These are phyloP conservation scores for Octodonta nipae DNA, from an alignment of 2,888 invertebrate species.

Conservation along the genomic window DNA sequence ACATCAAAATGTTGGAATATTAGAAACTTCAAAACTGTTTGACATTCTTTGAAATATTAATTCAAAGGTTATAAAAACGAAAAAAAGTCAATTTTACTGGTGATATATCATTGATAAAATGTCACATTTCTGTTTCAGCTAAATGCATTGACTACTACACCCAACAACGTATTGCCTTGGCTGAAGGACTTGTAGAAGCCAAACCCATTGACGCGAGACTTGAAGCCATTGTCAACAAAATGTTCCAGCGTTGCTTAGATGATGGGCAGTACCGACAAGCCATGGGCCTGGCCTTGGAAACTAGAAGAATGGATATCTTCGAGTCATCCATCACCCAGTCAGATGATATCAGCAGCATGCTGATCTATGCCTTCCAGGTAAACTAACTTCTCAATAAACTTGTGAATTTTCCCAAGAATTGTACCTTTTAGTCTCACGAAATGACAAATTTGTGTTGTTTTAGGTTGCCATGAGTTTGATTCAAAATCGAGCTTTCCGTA, in stretches of 20 bases:
- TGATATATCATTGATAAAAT: too few species aligned
- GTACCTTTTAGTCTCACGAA: not conserved
- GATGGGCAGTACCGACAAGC: slow-evolving; percentile 93
- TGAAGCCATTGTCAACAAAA: slow-evolving; percentile 88
- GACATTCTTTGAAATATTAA: too few species aligned
- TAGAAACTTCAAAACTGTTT: too few species aligned
- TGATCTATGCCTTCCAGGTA: slow-evolving; percentile 90
- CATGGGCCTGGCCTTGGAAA: slow-evolving; percentile 90
- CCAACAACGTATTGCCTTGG: slow-evolving; percentile 65
- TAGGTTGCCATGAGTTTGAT: slow-evolving; percentile 92
- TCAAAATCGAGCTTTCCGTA: slow-evolving; percentile 85
- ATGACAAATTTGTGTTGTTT: slow-evolving; percentile 37
- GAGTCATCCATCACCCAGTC: slow-evolving; percentile 82
- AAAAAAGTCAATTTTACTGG: too few species aligned
- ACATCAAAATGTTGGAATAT: too few species aligned
- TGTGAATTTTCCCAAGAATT: not conserved
- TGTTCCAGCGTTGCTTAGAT: slow-evolving; percentile 92
- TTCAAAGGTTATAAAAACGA: too few species aligned
- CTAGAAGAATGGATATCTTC: slow-evolving; percentile 92
- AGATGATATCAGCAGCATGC: slow-evolving; percentile 79
- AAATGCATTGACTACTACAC: slow-evolving; percentile 97
- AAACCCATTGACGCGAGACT: slow-evolving; percentile 68
- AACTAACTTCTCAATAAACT: slow-evolving; percentile 3
- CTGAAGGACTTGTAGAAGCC: slow-evolving; percentile 50
- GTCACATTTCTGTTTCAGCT: slow-evolving; percentile 41